phyloP scores from a whole-genome alignment of 1,140 invertebrate genomes.

The Potamilus streckersoni region DNA sequence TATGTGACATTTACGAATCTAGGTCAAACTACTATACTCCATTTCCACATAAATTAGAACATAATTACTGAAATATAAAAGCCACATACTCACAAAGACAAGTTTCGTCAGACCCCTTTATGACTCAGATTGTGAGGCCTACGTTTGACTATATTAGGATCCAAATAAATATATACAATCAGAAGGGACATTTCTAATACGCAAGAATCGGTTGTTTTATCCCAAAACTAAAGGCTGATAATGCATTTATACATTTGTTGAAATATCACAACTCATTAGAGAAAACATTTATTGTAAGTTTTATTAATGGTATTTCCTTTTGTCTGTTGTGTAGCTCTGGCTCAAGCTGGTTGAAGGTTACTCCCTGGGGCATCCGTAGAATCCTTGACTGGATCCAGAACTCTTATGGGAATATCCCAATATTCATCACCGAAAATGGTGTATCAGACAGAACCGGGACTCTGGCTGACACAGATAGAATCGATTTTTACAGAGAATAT shows the following conservation, averaged over 20 bases:
- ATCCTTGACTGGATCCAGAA: constrained; percentile 75
- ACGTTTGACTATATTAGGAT: too few relatives aligned
- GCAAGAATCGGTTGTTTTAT: neutral
- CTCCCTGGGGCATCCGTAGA: constrained; percentile 78
- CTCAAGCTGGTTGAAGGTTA: constrained; percentile 56
- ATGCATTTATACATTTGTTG: neutral
- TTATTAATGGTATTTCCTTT: neutral
- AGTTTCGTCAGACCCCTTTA: too few relatives aligned
- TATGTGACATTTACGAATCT: too few relatives aligned
- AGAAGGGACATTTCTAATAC: neutral
- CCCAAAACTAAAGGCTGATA: neutral
- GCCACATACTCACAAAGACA: too few relatives aligned
- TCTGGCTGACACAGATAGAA: constrained; percentile 71
- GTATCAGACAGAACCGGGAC: constrained; percentile 69
- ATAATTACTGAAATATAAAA: too few relatives aligned
- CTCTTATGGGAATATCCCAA: constrained; percentile 73
- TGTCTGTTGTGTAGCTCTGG: constrained; percentile 36
- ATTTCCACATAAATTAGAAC: too few relatives aligned
- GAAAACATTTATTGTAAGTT: neutral
- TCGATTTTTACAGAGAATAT: constrained; percentile 73
- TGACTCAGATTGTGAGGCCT: too few relatives aligned
- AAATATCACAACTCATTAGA: neutral
- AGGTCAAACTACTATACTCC: too few relatives aligned
- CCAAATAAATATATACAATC: neutral
- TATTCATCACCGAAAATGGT: constrained; percentile 81